phyloP scores from a whole-genome alignment of 1,140 invertebrate species.

The Bicyclus anynana region DNA sequence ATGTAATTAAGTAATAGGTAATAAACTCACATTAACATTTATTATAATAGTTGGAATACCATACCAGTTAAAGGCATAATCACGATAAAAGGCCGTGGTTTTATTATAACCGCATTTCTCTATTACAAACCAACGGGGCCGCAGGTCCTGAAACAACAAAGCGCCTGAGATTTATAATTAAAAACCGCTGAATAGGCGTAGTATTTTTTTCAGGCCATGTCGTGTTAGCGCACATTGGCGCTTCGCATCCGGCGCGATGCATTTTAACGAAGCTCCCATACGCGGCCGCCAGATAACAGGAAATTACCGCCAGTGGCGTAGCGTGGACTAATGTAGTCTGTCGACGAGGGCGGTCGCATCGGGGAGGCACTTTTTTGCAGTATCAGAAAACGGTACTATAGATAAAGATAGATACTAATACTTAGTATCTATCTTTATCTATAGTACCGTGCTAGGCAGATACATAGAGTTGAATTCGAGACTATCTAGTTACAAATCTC shows the following conservation, averaged over 20 bases:
- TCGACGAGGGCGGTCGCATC: too few species aligned
- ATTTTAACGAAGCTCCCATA: slow-evolving; percentile 54
- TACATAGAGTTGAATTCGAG: too few species aligned
- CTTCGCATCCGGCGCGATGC: slow-evolving; percentile 49
- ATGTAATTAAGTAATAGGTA: too few species aligned
- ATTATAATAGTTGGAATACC: not conserved
- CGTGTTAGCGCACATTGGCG: slow-evolving; percentile 51
- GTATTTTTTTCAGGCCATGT: slow-evolving; percentile 50
- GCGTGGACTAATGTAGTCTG: too few species aligned
- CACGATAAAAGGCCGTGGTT: not conserved
- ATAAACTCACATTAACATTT: too few species aligned
- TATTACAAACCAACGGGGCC: slow-evolving; percentile 2
- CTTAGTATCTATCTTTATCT: too few species aligned
- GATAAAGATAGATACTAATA: too few species aligned
- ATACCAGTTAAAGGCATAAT: not conserved
- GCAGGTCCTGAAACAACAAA: slow-evolving; percentile 28
- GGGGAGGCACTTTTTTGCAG: too few species aligned
- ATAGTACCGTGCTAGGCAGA: too few species aligned
- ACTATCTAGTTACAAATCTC: too few species aligned
- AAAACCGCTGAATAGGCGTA: slow-evolving; percentile 55
- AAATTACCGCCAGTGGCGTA: slow-evolving; percentile 55
- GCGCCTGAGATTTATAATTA: slow-evolving; percentile 51
- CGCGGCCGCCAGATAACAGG: slow-evolving; percentile 52
- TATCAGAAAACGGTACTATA: too few species aligned
- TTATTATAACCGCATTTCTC: not conserved